These are phyloP conservation scores for Chaenodraco wilsoni DNA, from an alignment of 2,797 vertebrate species.

Conservation along the genomic window DNA sequence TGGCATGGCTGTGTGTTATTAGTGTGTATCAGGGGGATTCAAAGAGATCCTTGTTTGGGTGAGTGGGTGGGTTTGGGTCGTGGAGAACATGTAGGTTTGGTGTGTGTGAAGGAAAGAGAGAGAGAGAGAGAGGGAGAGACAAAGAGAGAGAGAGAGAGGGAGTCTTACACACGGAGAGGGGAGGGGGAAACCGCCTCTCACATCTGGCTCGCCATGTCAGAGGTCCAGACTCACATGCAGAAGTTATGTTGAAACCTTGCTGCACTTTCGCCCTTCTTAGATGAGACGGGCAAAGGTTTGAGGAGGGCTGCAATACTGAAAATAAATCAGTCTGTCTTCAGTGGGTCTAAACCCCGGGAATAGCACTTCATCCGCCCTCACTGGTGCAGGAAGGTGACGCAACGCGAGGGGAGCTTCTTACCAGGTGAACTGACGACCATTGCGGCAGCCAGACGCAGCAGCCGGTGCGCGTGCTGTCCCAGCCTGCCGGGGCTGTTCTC, in stretches of 20 bases:
- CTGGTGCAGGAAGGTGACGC: constrained; percentile 82
- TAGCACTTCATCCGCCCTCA: constrained; percentile 30
- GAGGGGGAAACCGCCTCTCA: constrained; percentile 62
- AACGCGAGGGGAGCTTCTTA: constrained; percentile 54
- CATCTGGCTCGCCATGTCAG: constrained; percentile 77
- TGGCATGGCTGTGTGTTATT: constrained; percentile 50
- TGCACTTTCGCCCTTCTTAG: constrained; percentile 26
- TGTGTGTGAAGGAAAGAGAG: constrained; percentile 17
- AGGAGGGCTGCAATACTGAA: constrained; percentile 8
- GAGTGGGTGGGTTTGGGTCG: constrained; percentile 67
- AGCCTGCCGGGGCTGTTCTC: constrained; percentile 7
- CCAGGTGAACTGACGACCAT: constrained; percentile 78
- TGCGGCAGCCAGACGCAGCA: constrained; percentile 71
- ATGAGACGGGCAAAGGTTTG: not conserved
- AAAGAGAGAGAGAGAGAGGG: constrained; percentile 30
- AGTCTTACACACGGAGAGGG: constrained; percentile 24
- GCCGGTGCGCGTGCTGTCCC: constrained; percentile 39
- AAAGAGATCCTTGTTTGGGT: constrained; percentile 78
- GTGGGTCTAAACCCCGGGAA: constrained; percentile 1
- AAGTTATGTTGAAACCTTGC: constrained; percentile 57
- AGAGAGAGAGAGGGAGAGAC: constrained; percentile 20
- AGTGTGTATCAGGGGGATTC: constrained; percentile 61
- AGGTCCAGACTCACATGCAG: constrained; percentile 47
- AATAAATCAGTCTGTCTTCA: not conserved
- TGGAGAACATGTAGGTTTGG: constrained; percentile 46